Percentiles rank a stretch among this genome's conserved stretches.
phyloP scores from a whole-genome alignment of 2,888 invertebrate genomes.

The Ichneumoninae sp. region DNA sequence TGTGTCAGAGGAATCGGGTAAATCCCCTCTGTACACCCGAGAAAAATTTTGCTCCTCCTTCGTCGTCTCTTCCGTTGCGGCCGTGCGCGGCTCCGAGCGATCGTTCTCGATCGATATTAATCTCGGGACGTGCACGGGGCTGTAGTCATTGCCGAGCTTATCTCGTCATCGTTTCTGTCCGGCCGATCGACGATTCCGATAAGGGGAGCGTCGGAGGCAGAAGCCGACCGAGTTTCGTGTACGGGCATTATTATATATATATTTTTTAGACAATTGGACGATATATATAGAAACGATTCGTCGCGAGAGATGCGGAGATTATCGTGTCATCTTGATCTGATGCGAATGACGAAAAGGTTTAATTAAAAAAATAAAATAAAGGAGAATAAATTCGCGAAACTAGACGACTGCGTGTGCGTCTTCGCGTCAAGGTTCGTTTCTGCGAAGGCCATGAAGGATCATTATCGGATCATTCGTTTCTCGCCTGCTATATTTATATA shows the following conservation, averaged over 20 bases:
- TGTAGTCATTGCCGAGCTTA: constrained; percentile 64
- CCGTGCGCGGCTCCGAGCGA: constrained; percentile 28
- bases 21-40: constrained; percentile 5
- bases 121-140: constrained; percentile 66
- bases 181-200: constrained; percentile 56
- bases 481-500: neutral
- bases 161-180: constrained; percentile 61
- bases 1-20: constrained; percentile 8
- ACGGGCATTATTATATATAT: constrained; percentile 35
- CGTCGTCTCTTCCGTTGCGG: neutral
- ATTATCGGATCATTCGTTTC: constrained; percentile 23
- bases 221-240: constrained; percentile 44
- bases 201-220: constrained; percentile 49
- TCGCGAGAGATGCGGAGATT: constrained; percentile 11
- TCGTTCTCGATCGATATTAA: constrained; percentile 73
- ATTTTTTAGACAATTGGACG: constrained; percentile 22
- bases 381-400: constrained; percentile 4
- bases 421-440: constrained; percentile 7
- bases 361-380: constrained; percentile 10
- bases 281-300: neutral
- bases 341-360: constrained; percentile 40
- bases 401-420: constrained; percentile 1
- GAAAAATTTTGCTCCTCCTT: constrained; percentile 12
- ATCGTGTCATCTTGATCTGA: constrained; percentile 45
- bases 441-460: neutral